Evolutionary conservation across 2,113 vertebrate genomes (phyloP).

Genomic region (Pristiophorus japonicus): DNA sequence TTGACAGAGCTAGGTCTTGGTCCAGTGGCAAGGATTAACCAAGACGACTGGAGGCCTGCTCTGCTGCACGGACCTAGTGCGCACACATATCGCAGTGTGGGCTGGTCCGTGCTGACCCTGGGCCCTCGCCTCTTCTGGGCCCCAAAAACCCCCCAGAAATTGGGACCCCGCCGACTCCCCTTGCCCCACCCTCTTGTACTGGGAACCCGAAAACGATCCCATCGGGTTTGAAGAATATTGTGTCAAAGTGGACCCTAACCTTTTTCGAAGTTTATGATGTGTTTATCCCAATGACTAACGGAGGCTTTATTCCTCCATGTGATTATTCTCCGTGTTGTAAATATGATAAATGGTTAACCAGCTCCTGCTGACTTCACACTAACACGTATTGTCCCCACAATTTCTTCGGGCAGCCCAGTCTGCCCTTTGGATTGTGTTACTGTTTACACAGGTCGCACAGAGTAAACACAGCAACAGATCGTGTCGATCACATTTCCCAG

Average conservation of each 20-base stretch:
- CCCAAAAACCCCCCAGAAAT: no score
- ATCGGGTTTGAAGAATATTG: neutral
- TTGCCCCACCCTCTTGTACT: neutral
- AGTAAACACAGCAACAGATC: neutral
- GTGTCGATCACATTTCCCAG: neutral
- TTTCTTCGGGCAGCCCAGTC: no score
- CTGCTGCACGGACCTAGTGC: no score
- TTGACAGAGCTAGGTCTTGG: no score
- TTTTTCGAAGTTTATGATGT: neutral
- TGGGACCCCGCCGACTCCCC: neutral
- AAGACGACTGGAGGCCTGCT: no score
- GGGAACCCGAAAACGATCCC: neutral
- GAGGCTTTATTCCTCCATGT: neutral
- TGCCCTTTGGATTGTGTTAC: constrained; percentile 10
- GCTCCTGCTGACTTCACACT: no score
- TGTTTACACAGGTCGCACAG: neutral
- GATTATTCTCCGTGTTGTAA: neutral
- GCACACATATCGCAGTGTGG: no score
- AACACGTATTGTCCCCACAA: no score
- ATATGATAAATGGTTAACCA: constrained; percentile 23
- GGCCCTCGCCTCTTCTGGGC: no score
- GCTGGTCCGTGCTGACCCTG: no score
- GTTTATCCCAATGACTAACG: neutral
- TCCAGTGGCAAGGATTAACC: no score
- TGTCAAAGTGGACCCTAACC: neutral